Evolutionary conservation across 2,113 vertebrate genomes (phyloP).

Genomic region (Scomber colias): DNA sequence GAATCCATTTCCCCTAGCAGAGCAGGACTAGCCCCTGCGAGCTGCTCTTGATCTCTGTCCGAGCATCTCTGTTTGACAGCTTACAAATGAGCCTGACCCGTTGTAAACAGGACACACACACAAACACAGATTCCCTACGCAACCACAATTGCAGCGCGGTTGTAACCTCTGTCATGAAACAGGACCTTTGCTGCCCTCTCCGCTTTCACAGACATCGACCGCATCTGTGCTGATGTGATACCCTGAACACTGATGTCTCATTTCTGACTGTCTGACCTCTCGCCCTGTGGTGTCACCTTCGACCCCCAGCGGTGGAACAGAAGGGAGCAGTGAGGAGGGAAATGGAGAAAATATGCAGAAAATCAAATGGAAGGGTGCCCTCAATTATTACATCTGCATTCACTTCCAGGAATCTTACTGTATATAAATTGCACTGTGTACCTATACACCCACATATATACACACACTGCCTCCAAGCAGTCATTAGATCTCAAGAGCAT

Average conservation of each 20-base stretch:
- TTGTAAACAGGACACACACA: slow-evolving; percentile 61
- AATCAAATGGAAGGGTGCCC: not conserved
- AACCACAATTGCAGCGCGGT: slow-evolving; percentile 41
- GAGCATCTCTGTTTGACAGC: slow-evolving; percentile 75
- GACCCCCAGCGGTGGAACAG: not conserved
- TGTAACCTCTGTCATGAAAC: slow-evolving; percentile 57
- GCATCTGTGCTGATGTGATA: slow-evolving; percentile 1
- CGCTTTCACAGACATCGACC: slow-evolving; percentile 17
- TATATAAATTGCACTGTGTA: not conserved
- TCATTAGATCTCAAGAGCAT: not conserved
- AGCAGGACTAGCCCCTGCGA: slow-evolving; percentile 41
- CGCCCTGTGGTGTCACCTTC: slow-evolving; percentile 25
- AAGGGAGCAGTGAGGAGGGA: not conserved
- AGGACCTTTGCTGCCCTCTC: slow-evolving; percentile 36
- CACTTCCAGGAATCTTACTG: not conserved
- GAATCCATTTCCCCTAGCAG: slow-evolving; percentile 57
- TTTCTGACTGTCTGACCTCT: slow-evolving; percentile 44
- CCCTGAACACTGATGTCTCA: slow-evolving; percentile 21
- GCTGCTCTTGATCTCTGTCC: slow-evolving; percentile 73
- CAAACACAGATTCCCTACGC: not conserved
- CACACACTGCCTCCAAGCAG: not conserved
- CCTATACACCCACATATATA: not conserved
- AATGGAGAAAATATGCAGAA: slow-evolving; percentile 18
- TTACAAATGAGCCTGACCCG: slow-evolving; percentile 80
- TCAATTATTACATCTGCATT: not conserved